phyloP scores from a whole-genome alignment of 2,113 vertebrate species.

The Suricata suricatta region DNA sequence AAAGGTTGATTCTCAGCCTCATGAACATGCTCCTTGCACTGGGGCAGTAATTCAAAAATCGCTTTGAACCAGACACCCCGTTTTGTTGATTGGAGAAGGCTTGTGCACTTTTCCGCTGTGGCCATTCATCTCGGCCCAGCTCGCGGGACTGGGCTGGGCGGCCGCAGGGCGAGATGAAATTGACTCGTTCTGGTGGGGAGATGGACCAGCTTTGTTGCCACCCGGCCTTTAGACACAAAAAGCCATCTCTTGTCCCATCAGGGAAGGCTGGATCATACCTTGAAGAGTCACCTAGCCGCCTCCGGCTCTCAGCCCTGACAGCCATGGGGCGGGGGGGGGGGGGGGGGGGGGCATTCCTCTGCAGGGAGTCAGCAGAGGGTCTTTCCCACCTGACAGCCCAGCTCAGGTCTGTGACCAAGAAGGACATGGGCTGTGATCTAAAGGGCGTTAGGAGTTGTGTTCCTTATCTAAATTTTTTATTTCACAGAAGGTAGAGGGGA shows the following conservation, averaged over 20 bases:
- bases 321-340: neutral
- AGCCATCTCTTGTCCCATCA: fast-evolving
- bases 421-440: neutral
- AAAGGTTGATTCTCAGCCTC: neutral
- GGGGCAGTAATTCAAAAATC: neutral
- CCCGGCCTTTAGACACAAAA: neutral
- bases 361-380: neutral
- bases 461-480: neutral
- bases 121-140: neutral
- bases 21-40: neutral
- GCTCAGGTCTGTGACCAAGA: neutral
- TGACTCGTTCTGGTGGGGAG: neutral
- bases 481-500: neutral
- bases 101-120: fast-evolving
- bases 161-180: neutral
- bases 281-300: neutral
- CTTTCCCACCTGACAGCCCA: fast-evolving
- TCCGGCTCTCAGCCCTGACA: neutral
- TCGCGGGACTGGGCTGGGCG: neutral
- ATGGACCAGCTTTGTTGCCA: neutral
- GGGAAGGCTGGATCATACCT: neutral
- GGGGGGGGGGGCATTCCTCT: no score
- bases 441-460: neutral
- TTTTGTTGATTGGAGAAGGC: slow-evolving; percentile 26
- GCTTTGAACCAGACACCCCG: neutral